Conservation (phyloP, 2,797 vertebrate genomes). For the Hirundo rustica region DNA sequence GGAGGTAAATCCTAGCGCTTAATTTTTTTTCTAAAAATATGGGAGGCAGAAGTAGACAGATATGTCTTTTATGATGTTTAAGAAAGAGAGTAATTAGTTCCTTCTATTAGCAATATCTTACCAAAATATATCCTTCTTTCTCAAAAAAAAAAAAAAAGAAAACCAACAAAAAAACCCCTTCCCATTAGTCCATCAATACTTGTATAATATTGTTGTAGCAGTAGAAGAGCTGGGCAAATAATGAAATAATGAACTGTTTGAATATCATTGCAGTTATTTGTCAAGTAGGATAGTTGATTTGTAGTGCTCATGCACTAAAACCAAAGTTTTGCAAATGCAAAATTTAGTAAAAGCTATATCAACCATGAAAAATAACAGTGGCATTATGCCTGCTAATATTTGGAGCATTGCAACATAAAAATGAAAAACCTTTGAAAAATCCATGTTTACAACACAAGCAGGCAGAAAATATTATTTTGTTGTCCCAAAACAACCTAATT, state of each 20-base stretch:
- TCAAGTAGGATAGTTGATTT: background rate
- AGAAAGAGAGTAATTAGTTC: background rate
- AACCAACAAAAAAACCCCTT: no score
- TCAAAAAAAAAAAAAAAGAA: background rate
- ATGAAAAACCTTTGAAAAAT: background rate
- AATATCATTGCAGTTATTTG: background rate
- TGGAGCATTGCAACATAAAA: background rate
- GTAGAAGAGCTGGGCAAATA: background rate
- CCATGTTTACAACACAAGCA: background rate
- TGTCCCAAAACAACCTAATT: background rate
- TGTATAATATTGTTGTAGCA: background rate
- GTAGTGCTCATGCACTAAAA: background rate
- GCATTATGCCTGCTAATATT: background rate
- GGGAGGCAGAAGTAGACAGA: background rate
- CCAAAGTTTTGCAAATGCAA: background rate
- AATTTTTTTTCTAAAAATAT: background rate
- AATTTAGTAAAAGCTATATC: background rate
- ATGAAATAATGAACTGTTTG: background rate
- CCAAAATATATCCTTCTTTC: background rate
- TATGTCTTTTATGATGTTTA: background rate
- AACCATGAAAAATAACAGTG: background rate
- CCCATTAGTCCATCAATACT: background rate
- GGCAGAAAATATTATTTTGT: background rate
- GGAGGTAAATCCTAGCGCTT: background rate
- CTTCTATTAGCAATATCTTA: background rate